Conservation (phyloP, 2,113 vertebrate genomes). For the Chloropsis cyanopogon region DNA sequence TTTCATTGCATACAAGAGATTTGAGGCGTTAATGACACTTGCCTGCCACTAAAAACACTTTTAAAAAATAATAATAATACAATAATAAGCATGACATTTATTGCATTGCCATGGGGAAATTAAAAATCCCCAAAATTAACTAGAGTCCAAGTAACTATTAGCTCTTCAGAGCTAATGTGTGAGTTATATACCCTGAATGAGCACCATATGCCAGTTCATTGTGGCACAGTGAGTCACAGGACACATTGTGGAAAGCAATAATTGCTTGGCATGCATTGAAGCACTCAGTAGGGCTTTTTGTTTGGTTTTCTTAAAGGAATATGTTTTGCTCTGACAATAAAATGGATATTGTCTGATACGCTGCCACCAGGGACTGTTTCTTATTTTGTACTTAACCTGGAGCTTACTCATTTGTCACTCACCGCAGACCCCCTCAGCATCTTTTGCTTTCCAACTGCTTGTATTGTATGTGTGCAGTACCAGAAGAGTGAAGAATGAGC, state of each 20-base stretch:
- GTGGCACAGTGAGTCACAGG: constrained; percentile 37
- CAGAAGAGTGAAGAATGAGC: neutral
- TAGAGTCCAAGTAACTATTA: constrained; percentile 8
- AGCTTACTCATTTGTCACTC: neutral
- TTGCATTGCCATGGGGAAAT: neutral
- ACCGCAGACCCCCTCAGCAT: neutral
- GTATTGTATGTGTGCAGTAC: neutral
- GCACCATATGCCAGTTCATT: constrained; percentile 27
- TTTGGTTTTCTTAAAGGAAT: constrained; percentile 36
- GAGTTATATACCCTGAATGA: constrained; percentile 35
- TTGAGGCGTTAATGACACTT: neutral
- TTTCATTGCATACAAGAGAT: neutral
- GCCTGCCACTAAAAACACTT: neutral
- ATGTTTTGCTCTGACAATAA: constrained; percentile 1
- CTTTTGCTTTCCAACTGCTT: neutral
- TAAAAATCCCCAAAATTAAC: neutral
- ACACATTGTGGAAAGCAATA: neutral
- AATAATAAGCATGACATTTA: constrained; percentile 37
- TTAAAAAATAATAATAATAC: neutral
- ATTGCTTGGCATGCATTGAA: constrained; percentile 22
- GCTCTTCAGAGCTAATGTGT: neutral
- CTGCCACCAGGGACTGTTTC: neutral
- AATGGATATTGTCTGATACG: neutral
- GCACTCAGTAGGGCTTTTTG: neutral
- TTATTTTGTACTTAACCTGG: constrained; percentile 10